Evolutionary conservation across 1,140 invertebrate species (phyloP), one percentile per base, ranked within the genome.

Genomic region (Littorina saxatilis): DNA sequence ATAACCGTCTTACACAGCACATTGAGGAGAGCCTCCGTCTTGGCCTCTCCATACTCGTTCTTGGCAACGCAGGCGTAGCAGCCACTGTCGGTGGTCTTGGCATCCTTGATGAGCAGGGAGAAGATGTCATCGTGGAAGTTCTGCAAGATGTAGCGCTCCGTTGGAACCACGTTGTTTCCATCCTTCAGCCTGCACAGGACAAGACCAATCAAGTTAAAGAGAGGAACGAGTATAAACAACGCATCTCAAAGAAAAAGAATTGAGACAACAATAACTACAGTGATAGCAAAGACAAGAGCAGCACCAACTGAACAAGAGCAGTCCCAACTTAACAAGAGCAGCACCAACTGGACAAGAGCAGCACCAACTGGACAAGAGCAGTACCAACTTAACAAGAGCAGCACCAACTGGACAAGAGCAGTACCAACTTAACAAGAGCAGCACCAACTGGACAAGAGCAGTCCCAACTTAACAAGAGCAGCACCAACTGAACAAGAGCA

Each of bases 71-170:
- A 92, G 20, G 88, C 88, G 82, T 93, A 94, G n/a, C 88, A 89
- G 17, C 93, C 93, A 0, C 95, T 93, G 73, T 95, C 95, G 29
- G 93, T 93, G 1, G 96, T 93, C 5, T 88, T 85, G 0, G 91
- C 94, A 1, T 95, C 95, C 5, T 94, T 95, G 55, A 99, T 96
- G 61, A 95, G 95, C 17, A 99, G 92, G 0, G 95, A 95, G 89
- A 97, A 96, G 1, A 94, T 95, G 91, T 99, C 97, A 82, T 98
- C 97, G 90, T 99, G 97, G 85, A 98, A 98, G 93, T 97, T 97
- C 3, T 99, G 93, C 85, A 98, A 95, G 92, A 97, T 97, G 87
- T 96, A 95, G 84, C 96, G 95, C 2, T 95, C 95, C 81, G 96
- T 95, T 17, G 96, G 94, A 84, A 96, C 94, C 27, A 99, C 94